Conservation (phyloP, 2,113 vertebrate genomes). For the Neogobius melanostomus region DNA sequence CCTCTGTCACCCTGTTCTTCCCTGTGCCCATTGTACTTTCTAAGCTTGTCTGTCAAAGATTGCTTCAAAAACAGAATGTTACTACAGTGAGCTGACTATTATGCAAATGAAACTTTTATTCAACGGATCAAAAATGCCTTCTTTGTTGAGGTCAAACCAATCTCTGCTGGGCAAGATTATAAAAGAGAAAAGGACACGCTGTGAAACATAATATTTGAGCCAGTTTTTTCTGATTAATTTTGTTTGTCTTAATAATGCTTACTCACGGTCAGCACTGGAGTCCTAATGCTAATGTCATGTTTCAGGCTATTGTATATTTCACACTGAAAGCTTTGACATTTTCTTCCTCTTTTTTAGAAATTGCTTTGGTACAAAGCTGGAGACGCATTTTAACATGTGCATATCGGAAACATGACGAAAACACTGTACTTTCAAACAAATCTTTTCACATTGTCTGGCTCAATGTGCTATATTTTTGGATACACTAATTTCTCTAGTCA, state of each 20-base stretch:
- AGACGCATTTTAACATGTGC: background rate
- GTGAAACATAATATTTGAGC: slow-evolving; percentile 6
- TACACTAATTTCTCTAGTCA: background rate
- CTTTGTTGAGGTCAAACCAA: slow-evolving; percentile 46
- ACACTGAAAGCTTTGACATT: slow-evolving; percentile 33
- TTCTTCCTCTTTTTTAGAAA: slow-evolving; percentile 1
- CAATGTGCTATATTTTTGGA: background rate
- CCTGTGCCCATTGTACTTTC: slow-evolving; percentile 23
- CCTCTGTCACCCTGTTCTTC: background rate
- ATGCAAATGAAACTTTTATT: slow-evolving; percentile 55
- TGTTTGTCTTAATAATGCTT: background rate
- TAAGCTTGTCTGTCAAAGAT: slow-evolving; percentile 39
- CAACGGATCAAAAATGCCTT: slow-evolving; percentile 28
- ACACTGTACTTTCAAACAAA: background rate
- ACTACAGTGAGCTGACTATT: slow-evolving; percentile 41
- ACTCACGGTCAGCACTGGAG: background rate
- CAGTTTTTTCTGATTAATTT: slow-evolving; percentile 15
- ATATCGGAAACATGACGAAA: background rate
- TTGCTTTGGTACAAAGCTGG: background rate
- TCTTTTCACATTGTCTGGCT: background rate
- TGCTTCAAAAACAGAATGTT: slow-evolving; percentile 43
- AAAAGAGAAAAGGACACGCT: background rate
- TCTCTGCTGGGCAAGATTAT: slow-evolving; percentile 26
- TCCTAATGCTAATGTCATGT: background rate
- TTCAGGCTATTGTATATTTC: background rate